These are phyloP conservation scores for Stylophora pistillata DNA, from an alignment of 64 coral and sea anemone genomes.

Conservation along the genomic window DNA sequence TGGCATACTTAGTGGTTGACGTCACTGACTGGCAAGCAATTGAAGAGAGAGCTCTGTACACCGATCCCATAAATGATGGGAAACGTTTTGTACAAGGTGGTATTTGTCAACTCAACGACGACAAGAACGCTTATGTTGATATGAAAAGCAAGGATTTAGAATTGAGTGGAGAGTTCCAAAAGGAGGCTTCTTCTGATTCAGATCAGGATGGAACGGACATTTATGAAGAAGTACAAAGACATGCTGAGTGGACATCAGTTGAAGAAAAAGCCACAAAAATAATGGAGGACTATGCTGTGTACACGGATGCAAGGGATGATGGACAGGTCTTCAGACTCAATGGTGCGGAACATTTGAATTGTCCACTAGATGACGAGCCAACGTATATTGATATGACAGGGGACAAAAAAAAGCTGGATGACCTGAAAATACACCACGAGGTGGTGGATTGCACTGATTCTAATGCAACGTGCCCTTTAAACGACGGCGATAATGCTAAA, in stretches of 20 bases:
- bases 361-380: too few relatives aligned
- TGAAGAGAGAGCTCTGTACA: constrained; percentile 7
- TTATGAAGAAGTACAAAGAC: background rate
- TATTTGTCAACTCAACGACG: background rate
- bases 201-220: background rate
- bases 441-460: too few relatives aligned
- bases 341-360: too few relatives aligned
- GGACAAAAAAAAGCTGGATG: background rate
- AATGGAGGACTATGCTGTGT: too few relatives aligned
- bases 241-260: too few relatives aligned
- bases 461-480: too few relatives aligned
- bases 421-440: background rate
- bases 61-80: background rate
- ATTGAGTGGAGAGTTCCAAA: background rate
- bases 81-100: background rate
- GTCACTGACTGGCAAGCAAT: background rate
- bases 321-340: too few relatives aligned
- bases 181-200: background rate
- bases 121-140: background rate
- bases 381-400: background rate
- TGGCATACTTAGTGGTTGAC: constrained; percentile 13
- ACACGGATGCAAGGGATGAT: background rate
- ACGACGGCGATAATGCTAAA: background rate
- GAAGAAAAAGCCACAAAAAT: too few relatives aligned
- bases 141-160: background rate